phyloP scores from a whole-genome alignment of 2,888 invertebrate genomes.

The Andrena bicolor region DNA sequence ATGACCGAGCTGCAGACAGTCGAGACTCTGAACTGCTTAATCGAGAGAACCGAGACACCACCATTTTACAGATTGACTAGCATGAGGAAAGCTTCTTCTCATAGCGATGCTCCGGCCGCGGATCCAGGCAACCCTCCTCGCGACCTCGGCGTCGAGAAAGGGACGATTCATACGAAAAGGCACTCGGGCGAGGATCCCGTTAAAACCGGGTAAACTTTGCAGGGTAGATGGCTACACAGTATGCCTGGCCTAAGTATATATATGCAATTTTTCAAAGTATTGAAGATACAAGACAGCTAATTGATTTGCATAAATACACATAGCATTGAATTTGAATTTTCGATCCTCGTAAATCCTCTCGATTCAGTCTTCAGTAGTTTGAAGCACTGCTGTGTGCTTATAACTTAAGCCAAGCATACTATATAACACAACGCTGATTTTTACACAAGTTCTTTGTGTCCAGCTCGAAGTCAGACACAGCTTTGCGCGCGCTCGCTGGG shows the following conservation, averaged over 20 bases:
- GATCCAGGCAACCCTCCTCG: constrained; percentile 86
- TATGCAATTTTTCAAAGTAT: too few species aligned
- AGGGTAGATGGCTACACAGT: neutral
- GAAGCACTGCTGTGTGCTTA: too few species aligned
- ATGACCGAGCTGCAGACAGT: constrained; percentile 99
- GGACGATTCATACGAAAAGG: constrained; percentile 98
- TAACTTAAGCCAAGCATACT: too few species aligned
- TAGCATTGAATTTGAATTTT: too few species aligned
- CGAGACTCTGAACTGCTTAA: constrained; percentile 97
- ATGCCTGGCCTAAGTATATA: neutral
- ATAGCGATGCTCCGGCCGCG: constrained; percentile 87
- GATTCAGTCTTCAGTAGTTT: too few species aligned
- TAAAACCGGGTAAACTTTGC: constrained; percentile 88
- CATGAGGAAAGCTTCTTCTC: constrained; percentile 95
- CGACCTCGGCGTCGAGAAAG: constrained; percentile 93
- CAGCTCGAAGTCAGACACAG: constrained; percentile 89
- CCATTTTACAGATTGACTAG: constrained; percentile 98
- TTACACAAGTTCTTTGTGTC: neutral
- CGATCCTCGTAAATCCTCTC: too few species aligned
- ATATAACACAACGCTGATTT: neutral
- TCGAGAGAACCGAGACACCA: constrained; percentile 98
- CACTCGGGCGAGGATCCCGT: constrained; percentile 96
- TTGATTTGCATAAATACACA: too few species aligned
- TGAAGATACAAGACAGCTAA: neutral
- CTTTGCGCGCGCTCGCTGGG: constrained; percentile 87